A percentile compares a stretch with the other conserved stretches of the same genome.
Evolutionary conservation across 2,113 vertebrate genomes (phyloP).

Genomic region (Hypocryptadius cinnamomeus): DNA sequence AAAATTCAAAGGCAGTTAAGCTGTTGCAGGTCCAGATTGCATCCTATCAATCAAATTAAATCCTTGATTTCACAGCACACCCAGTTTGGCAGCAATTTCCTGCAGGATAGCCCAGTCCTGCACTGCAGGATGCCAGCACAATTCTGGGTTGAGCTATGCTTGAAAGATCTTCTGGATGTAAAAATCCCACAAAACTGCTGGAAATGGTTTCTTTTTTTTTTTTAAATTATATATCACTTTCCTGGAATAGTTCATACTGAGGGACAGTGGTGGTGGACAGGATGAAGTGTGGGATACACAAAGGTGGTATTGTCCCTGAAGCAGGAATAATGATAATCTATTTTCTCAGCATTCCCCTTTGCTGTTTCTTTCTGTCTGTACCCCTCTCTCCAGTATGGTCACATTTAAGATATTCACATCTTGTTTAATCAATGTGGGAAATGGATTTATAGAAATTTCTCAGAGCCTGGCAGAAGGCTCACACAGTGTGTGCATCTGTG

Average conservation of each 20-base stretch:
- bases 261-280: not conserved
- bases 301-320: not conserved
- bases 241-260: not conserved
- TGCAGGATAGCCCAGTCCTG: not conserved
- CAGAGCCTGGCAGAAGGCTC: not conserved
- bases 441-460: not conserved
- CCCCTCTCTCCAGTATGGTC: not conserved
- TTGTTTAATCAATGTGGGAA: not conserved
- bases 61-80: not conserved
- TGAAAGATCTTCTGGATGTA: not conserved
- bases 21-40: not conserved
- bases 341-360: not conserved
- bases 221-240: not conserved
- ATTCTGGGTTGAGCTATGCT: not conserved
- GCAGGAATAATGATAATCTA: too few relatives aligned
- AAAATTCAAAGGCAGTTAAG: not conserved
- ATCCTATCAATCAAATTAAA: not conserved
- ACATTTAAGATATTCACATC: not conserved
- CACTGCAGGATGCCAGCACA: not conserved
- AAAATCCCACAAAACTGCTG: not conserved
- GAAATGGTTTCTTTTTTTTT: not conserved
- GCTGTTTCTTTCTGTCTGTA: not conserved
- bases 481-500: not conserved
- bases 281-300: not conserved
- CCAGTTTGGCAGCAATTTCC: not conserved